Evolutionary conservation across 1,140 invertebrate genomes (phyloP), one percentile per base, ranked within the genome.

Genomic region (Drosophila pruinosa): DNA sequence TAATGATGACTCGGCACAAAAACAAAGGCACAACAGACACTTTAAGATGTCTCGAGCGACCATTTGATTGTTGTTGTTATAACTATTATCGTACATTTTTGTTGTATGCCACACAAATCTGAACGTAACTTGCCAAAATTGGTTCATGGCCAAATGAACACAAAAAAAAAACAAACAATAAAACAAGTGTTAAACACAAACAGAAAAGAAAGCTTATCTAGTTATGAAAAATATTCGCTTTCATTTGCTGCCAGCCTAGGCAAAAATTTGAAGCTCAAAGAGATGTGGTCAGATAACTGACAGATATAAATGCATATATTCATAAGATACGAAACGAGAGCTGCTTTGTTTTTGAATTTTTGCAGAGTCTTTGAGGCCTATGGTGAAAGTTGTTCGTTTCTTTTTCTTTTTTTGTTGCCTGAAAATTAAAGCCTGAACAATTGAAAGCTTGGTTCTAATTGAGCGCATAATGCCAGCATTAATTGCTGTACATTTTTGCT

Each of bases 81-180:
- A n/a, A n/a, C n/a, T 36, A 53, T 56, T 70, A 39, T 41, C n/a
- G 14, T 39, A 19, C n/a, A n/a, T n/a, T n/a, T 34, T 31, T 19
- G 5, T 24, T 36, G 31, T 31, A 3, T 22, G 48, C 21, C 22
- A n/a, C n/a, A 14, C 12, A 3, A 17, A 39, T 50, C 31, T 48
- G 19, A 63, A 57, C 75, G 70, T 69, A 78, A 78, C 75, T 75
- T 76, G 78, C 61, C 52, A 74, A 78, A 82, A 71, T 83, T 82
- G 38, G 53, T 72, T 72, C 68, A 72, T 58, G 68, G 68, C 21
- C 68, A 72, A 43, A 43, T 57, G 52, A 61, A 24, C 10, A 12
- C 61, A 21, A 7, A 54, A 64, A 62, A 45, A 54, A 39, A 47
- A 36, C 8, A 0, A 22, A 10, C 24, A 8, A 8, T 41, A 19